These are phyloP conservation scores for Hemicordylus capensis DNA, from an alignment of 2,113 vertebrate genomes.

Conservation along the genomic window DNA sequence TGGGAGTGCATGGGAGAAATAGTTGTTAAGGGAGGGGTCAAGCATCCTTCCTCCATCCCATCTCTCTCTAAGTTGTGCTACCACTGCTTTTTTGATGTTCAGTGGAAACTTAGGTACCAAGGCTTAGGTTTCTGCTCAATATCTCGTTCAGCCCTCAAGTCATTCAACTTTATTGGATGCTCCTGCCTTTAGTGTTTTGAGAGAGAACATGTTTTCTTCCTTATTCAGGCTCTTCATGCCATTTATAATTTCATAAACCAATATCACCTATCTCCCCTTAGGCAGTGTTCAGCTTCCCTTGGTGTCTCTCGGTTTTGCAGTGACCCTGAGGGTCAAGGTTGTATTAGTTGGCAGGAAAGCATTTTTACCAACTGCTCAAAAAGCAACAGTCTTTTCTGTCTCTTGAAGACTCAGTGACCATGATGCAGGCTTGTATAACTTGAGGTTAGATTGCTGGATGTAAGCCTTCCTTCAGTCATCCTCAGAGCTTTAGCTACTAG, in stretches of 20 bases:
- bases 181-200: neutral
- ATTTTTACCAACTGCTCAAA: neutral
- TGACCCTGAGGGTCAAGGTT: neutral
- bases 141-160: too few species aligned
- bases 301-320: neutral
- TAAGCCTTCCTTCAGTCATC: neutral
- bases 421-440: neutral
- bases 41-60: too few species aligned
- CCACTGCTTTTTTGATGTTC: neutral
- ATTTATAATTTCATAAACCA: neutral
- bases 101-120: neutral
- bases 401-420: neutral
- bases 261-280: neutral
- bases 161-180: neutral
- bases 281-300: neutral
- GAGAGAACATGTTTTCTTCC: neutral
- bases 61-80: neutral
- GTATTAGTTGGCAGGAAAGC: neutral
- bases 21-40: neutral
- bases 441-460: neutral
- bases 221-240: neutral
- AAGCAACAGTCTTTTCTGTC: neutral
- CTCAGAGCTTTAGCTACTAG: neutral
- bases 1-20: neutral
- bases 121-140: neutral